Conservation (phyloP, 2,888 invertebrate species). For the Melanargia galathea region DNA sequence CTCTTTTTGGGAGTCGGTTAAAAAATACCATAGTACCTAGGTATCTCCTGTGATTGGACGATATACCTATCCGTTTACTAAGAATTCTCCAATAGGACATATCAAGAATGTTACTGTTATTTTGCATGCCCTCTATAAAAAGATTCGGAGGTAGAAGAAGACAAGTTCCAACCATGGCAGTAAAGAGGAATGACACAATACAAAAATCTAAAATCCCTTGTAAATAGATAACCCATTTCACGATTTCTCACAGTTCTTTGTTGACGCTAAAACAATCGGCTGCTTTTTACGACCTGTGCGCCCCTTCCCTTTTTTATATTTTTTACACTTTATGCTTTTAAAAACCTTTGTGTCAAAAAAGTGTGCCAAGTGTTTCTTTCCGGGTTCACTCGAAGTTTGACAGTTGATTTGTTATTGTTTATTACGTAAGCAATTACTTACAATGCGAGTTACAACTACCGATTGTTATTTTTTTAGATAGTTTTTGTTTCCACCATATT, state of each 20-base stretch:
- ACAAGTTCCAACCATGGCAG: too few relatives aligned
- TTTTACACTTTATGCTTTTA: slow-evolving; percentile 16
- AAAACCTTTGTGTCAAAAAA: slow-evolving; percentile 30
- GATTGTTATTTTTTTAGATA: not conserved
- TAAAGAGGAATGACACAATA: too few relatives aligned
- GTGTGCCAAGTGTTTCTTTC: slow-evolving; percentile 43
- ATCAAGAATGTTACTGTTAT: too few relatives aligned
- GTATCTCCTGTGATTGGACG: too few relatives aligned
- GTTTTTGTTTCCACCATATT: not conserved
- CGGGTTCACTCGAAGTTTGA: slow-evolving; percentile 41
- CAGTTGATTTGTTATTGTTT: slow-evolving; percentile 34
- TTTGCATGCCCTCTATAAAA: too few relatives aligned
- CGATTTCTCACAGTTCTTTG: slow-evolving; percentile 23
- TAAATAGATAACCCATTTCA: slow-evolving; percentile 16
- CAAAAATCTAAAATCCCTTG: not conserved
- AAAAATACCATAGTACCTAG: too few relatives aligned
- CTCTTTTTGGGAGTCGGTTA: too few relatives aligned
- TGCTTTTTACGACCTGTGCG: slow-evolving; percentile 26
- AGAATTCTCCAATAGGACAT: too few relatives aligned
- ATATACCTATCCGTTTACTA: too few relatives aligned
- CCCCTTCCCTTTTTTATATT: slow-evolving; percentile 11
- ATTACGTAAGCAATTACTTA: slow-evolving; percentile 19
- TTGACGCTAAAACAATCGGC: slow-evolving; percentile 22
- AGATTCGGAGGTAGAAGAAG: too few relatives aligned
- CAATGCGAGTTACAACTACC: not conserved